These are phyloP conservation scores for Azorinus chamasolen DNA, from an alignment of 2,888 invertebrate genomes.

Conservation along the genomic window DNA sequence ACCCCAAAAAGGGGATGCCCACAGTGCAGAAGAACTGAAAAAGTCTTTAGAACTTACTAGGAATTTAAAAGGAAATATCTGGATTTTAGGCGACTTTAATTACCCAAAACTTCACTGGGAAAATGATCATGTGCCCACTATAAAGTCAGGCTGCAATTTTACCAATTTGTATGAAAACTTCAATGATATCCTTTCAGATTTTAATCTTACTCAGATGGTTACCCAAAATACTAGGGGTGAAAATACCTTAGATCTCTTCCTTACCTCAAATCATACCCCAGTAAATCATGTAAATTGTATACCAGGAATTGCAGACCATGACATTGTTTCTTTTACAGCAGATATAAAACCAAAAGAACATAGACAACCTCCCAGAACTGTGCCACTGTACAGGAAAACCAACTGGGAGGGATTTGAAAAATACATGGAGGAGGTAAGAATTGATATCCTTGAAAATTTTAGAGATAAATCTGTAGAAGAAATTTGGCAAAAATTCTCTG, in stretches of 20 bases:
- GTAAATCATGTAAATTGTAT: neutral
- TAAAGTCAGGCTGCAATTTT: slow-evolving; percentile 4
- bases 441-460: neutral
- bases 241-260: slow-evolving; percentile 24
- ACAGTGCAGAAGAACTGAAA: slow-evolving; percentile 12
- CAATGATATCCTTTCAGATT: slow-evolving; percentile 19
- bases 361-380: neutral
- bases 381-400: slow-evolving; percentile 11
- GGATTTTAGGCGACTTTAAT: slow-evolving; percentile 23
- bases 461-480: neutral
- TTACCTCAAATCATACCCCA: slow-evolving; percentile 18
- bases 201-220: slow-evolving; percentile 19
- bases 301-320: slow-evolving; percentile 29
- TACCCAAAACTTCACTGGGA: slow-evolving; percentile 25
- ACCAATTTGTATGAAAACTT: slow-evolving; percentile 13
- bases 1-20: slow-evolving; percentile 13
- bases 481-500: slow-evolving; percentile 9
- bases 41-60: slow-evolving; percentile 9
- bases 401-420: slow-evolving; percentile 12
- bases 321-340: slow-evolving; percentile 6
- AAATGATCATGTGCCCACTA: neutral
- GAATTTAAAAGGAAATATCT: slow-evolving; percentile 20
- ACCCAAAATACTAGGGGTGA: slow-evolving; percentile 17
- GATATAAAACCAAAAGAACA: slow-evolving; percentile 9
- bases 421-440: slow-evolving; percentile 1